Evolutionary conservation across 1,140 invertebrate species (phyloP), one percentile per base, ranked within the genome.

Genomic region (Ephestia elutella): DNA sequence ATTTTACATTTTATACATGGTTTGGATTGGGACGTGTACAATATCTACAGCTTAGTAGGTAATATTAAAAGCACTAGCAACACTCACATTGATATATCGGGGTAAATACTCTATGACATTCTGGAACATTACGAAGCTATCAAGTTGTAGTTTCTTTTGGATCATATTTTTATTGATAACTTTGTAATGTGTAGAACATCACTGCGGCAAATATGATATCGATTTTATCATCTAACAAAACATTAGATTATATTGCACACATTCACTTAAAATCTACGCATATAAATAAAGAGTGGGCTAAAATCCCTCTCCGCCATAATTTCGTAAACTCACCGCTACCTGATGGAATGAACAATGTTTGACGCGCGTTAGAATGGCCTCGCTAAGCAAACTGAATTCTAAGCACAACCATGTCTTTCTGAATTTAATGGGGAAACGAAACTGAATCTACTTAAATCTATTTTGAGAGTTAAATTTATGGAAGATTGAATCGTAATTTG

Each of bases 281-380:
- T 77, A 76, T 80, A 70, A 75, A 75, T 74, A 65, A 72, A 66
- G 80, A 86, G 75, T 78, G 85, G 85, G 83, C 83, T 75, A 78
- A 73, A 83, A 85, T 88, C 85, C 85, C 85, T 87, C 85, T 82
- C 82, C 85, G 81, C 83, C 85, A 87, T 74, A 86, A 82, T 78
- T 81, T 82, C 77, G 70, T 84, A 72, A 85, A 85, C 85, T 87
- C 85, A 87, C 83, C 85, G 85, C 72, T 87, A 87, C 79, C 82
- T 59, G 72, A 83, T 86, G 81, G 82, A 86, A 87, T 83, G 82
- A 85, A 73, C 78, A 78, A 28, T 32, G 70, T 75, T 68, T 63
- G 67, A 72, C 77, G 80, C 81, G 73, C 67, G 57, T 64, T 65
- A 54, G 60, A 70, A 68, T 60, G 64, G 58, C 63, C 63, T 70